Conservation (phyloP, 2,797 vertebrate species). For the Clamator glandarius region DNA sequence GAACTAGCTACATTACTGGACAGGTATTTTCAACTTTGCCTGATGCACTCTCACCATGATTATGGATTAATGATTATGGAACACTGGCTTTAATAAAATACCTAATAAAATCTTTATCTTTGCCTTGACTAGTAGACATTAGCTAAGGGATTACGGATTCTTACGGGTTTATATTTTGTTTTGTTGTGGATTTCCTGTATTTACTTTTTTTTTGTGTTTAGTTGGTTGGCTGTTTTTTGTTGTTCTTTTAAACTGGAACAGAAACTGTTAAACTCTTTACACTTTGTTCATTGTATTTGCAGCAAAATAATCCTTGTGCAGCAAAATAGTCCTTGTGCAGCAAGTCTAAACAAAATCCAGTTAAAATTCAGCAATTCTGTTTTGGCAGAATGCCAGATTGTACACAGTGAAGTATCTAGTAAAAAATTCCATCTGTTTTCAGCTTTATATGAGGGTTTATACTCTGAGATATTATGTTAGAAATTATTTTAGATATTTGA, state of each 20-base stretch:
- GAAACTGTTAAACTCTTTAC: background rate
- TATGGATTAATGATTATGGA: background rate
- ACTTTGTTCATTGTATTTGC: background rate
- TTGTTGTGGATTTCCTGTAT: rapidly evolving
- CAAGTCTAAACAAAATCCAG: background rate
- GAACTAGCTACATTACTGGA: background rate
- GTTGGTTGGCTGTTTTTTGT: background rate
- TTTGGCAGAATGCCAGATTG: background rate
- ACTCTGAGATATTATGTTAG: background rate
- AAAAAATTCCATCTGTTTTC: background rate
- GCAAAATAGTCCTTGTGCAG: background rate
- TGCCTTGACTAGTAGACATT: background rate
- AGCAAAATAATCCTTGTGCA: background rate
- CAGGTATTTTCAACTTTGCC: background rate
- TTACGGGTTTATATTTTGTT: background rate
- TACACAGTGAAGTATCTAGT: background rate
- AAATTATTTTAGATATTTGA: background rate
- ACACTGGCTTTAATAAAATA: background rate
- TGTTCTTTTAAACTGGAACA: background rate
- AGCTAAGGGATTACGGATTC: background rate
- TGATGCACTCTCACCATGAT: background rate
- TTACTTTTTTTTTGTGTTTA: background rate
- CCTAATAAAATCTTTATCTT: background rate
- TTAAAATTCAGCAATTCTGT: background rate
- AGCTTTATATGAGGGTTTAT: background rate